Base-by-base conservation (phyloP, 92 coral and sea anemone genomes). In the Parazoanthus swiftii region DNA sequence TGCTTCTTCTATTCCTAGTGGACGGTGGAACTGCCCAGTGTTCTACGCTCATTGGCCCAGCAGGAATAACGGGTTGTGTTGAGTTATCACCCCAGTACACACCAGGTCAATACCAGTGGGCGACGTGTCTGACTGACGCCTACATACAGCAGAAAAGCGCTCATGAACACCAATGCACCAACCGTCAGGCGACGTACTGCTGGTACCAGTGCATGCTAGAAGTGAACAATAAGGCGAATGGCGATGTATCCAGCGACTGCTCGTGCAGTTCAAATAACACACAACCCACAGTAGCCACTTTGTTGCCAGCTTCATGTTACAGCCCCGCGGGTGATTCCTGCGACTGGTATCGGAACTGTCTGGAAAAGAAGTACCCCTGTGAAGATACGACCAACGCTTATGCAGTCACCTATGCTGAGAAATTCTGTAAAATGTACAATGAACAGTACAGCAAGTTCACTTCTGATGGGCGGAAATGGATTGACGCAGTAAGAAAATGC, bases 351-450 rank as follows among this genome's bases (percentile, higher is more conserved):
- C 89, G 81, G 18, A 59, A 23, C 86, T 81, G 42, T 39, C 42
- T 39, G 42, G 42, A 39, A 39, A 39, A 39, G 42, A 39, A 39
- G 42, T 39, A 39, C 86, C 91, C 91, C 10, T 94, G 94, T 18
- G 86, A 90, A 43, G 73, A 67, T 14, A 77, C 89, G 1, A 43
- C 82, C 11, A 74, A 85, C 66, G 91, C 93, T 1, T 92, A 92
- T 86, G 94, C 93, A 50, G 65, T 94, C 15, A 74, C 81, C 11
- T 94, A 80, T 80, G 94, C 96, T 5, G 92, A 94, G 71, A 91
- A 89, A 82, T 89, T 88, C 74, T 94, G 94, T 73, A 81, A 39
- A 39, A 0, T 39, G 42, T 39, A 39, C 42, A 39, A 4, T 39
- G 42, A 39, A 2, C 42, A 39, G 3, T 39, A 39, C 42, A 39